These are phyloP conservation scores for Lasiurus borealis DNA, from an alignment of 2,113 vertebrate genomes.

Conservation along the genomic window DNA sequence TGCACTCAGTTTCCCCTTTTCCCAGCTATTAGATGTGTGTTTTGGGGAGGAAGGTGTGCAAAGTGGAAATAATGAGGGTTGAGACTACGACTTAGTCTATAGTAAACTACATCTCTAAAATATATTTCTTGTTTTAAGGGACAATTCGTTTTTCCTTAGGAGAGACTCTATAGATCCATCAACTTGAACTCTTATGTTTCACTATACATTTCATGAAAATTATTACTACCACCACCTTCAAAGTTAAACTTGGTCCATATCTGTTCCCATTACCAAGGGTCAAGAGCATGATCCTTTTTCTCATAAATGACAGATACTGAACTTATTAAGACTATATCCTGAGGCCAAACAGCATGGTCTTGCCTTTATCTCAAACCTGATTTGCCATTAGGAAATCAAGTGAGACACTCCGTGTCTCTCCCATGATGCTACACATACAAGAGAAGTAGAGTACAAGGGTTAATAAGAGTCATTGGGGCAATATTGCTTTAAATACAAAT, in stretches of 20 bases:
- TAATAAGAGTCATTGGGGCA: not conserved
- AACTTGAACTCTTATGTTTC: not conserved
- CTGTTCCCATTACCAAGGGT: not conserved
- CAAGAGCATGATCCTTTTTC: not conserved
- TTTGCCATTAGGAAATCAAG: not conserved
- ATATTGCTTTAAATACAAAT: not conserved
- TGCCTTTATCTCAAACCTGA: not conserved
- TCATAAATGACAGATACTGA: not conserved
- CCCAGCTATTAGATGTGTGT: not conserved
- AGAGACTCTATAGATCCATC: not conserved
- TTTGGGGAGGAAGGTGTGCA: not conserved
- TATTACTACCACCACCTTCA: not conserved
- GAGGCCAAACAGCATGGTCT: not conserved
- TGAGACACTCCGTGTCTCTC: not conserved
- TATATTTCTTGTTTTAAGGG: not conserved
- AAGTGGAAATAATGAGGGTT: not conserved
- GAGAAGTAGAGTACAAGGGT: not conserved
- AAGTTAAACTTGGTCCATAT: not conserved
- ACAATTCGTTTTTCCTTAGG: no score
- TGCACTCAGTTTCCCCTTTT: not conserved
- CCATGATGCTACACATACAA: not conserved
- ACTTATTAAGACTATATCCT: not conserved
- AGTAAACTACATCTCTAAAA: not conserved
- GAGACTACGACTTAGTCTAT: not conserved
- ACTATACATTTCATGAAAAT: conserved; percentile 21